Percentiles rank a stretch among this genome's conserved stretches.
These are phyloP conservation scores for Psephotus haematonotus DNA, from an alignment of 2,113 vertebrate species.

Conservation along the genomic window DNA sequence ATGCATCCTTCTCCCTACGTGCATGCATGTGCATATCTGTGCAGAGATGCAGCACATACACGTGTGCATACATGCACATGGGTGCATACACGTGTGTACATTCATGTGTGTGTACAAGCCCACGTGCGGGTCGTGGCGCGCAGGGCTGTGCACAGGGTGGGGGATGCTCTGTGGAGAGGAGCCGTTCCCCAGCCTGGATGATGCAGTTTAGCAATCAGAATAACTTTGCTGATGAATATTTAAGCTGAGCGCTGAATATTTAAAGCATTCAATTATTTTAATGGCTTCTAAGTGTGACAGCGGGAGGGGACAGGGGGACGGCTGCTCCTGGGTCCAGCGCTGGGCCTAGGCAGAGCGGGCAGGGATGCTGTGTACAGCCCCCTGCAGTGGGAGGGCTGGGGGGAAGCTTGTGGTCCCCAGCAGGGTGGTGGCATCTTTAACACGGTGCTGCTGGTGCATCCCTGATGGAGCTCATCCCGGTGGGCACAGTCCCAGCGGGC, in stretches of 20 bases:
- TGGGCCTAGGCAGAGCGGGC: rapidly evolving
- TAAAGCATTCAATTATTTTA: conserved; percentile 70
- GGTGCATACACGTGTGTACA: rapidly evolving
- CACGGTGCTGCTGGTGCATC: rapidly evolving
- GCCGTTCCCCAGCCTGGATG: neutral
- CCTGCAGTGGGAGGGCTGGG: neutral
- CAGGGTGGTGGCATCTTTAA: neutral
- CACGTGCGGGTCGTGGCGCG: rapidly evolving
- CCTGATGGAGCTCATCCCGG: rapidly evolving
- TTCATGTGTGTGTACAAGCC: rapidly evolving
- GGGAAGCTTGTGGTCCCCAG: rapidly evolving
- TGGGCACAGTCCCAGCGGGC: neutral
- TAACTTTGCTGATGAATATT: conserved; percentile 66
- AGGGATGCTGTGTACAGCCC: neutral
- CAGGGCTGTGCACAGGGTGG: neutral
- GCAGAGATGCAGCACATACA: neutral
- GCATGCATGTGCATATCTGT: too few relatives aligned
- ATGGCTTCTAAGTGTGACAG: conserved; percentile 62
- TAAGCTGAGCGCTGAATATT: conserved; percentile 64
- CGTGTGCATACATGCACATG: rapidly evolving
- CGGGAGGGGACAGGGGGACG: neutral
- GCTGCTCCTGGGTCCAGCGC: neutral
- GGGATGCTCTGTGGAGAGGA: neutral
- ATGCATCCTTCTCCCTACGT: rapidly evolving
- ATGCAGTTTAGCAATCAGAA: conserved; percentile 61